phyloP scores from a whole-genome alignment of 1,140 invertebrate genomes.

The Rhopalosiphum maidis region DNA sequence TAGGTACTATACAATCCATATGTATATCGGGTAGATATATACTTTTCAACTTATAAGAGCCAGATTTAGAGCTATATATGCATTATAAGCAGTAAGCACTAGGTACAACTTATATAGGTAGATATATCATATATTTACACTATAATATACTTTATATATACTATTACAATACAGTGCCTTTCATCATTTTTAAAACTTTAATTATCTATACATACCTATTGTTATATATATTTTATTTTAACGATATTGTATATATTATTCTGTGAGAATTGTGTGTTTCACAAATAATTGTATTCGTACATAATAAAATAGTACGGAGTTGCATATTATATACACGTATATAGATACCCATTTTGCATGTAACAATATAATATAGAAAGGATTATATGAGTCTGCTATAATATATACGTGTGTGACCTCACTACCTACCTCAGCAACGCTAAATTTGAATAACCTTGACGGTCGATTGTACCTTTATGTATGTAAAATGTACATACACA shows the following conservation, averaged over 20 bases:
- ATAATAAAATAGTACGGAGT: neutral
- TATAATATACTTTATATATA: neutral
- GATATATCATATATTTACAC: neutral
- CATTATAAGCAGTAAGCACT: neutral
- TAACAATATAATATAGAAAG: constrained; percentile 18
- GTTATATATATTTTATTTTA: neutral
- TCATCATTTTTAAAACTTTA: neutral
- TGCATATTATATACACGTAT: too few relatives aligned
- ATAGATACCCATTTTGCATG: neutral
- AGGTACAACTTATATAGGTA: neutral
- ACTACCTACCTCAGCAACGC: neutral
- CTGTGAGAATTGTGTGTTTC: neutral
- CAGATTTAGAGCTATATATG: neutral
- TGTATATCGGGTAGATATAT: too few relatives aligned
- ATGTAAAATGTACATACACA: neutral
- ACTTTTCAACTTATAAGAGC: neutral
- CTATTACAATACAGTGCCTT: neutral
- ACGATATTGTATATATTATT: neutral
- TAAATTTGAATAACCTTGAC: constrained; percentile 17
- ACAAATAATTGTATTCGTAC: neutral
- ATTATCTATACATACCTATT: neutral
- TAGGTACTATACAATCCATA: too few relatives aligned
- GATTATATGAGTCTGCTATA: neutral
- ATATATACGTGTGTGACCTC: neutral
- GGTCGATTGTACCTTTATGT: neutral